These are phyloP conservation scores for Scaptomyza reducta DNA, from an alignment of 2,888 invertebrate species.

Conservation along the genomic window DNA sequence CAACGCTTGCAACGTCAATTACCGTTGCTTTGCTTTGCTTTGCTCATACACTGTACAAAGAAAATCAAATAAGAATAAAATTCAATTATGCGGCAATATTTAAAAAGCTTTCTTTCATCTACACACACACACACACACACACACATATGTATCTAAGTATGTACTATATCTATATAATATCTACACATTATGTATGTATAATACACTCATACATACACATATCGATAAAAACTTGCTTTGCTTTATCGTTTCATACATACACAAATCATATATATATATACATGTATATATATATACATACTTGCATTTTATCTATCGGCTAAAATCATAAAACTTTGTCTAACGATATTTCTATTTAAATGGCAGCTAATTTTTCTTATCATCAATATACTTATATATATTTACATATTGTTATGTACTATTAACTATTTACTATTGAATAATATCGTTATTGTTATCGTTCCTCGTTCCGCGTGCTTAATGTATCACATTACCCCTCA, in stretches of 20 bases:
- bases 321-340: conserved; percentile 1
- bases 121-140: not conserved
- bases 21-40: conserved; percentile 47
- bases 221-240: conserved; percentile 29
- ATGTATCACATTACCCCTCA: conserved; percentile 21
- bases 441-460: conserved; percentile 33
- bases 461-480: conserved; percentile 39
- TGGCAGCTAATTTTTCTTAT: conserved; percentile 3
- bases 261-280: conserved; percentile 9
- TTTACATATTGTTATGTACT: conserved; percentile 15
- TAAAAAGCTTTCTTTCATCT: conserved; percentile 17
- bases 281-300: no score
- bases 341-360: conserved; percentile 11
- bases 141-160: conserved; percentile 1
- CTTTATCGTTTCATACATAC: conserved; percentile 11
- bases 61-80: not conserved
- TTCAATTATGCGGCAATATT: conserved; percentile 8
- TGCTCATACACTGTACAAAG: conserved; percentile 37
- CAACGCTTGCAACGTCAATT: conserved; percentile 36
- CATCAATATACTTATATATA: not conserved
- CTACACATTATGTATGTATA: conserved; percentile 11
- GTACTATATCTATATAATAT: conserved; percentile 12
- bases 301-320: conserved; percentile 12
- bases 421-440: conserved; percentile 21
- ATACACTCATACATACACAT: conserved; percentile 10